Conservation (phyloP, 2,888 invertebrate genomes). For the Lobophora halterata region DNA sequence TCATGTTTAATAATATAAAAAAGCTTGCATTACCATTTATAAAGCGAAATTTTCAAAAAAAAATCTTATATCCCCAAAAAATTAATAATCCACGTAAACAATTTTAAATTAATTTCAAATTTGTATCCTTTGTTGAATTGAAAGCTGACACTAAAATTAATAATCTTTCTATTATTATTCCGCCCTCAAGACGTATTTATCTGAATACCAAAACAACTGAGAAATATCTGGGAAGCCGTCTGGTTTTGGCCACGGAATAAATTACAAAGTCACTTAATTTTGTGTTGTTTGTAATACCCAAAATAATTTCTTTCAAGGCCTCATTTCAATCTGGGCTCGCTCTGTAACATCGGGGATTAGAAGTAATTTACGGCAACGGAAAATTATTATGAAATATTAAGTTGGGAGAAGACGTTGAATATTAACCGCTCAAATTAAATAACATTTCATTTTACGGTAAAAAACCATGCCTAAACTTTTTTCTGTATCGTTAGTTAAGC, state of each 20-base stretch:
- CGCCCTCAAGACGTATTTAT: conserved; percentile 42
- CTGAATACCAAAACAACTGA: conserved; percentile 50
- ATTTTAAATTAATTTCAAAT: no score
- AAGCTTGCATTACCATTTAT: no score
- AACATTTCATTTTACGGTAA: conserved; percentile 18
- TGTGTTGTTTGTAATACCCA: conserved; percentile 54
- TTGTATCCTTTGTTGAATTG: conserved; percentile 18
- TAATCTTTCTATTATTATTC: conserved; percentile 44
- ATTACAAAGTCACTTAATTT: conserved; percentile 59
- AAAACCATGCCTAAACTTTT: no score
- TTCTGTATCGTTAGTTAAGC: no score
- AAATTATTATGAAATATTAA: conserved; percentile 45
- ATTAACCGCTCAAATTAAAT: conserved; percentile 29
- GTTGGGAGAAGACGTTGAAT: conserved; percentile 26
- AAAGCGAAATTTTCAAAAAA: conserved; percentile 20
- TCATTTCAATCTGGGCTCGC: conserved; percentile 46
- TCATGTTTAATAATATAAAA: no score
- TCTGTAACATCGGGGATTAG: conserved; percentile 37
- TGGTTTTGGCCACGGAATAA: conserved; percentile 50
- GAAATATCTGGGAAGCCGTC: conserved; percentile 46
- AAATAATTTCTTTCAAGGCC: conserved; percentile 57
- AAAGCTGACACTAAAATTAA: conserved; percentile 36
- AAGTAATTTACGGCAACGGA: conserved; percentile 43
- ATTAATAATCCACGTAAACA: not conserved
- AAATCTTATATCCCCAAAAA: conserved; percentile 3